Evolutionary conservation across 2,888 invertebrate species (phyloP), one percentile per base, ranked within the genome.

Genomic region (Parnassius smintheus): DNA sequence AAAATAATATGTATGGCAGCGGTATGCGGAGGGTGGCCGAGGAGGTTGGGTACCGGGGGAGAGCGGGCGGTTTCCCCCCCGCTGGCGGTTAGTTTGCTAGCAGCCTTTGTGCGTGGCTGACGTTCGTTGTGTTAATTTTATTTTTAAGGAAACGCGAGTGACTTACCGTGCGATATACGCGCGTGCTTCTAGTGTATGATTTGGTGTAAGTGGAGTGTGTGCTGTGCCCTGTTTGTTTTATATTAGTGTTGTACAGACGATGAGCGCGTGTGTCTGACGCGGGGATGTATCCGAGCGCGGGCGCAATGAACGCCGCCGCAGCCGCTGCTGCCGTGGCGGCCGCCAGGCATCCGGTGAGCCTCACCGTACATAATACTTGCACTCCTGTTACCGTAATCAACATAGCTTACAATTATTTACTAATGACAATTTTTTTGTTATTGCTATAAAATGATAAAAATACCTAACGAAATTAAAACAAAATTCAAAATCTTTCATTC

Each of bases 271-370:
- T 85, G 88, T 87, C 87, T 93, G 87, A 92, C 92, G 86, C 83
- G 86, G 93, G 93, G 91, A 96, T 96, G 96, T 96, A 96, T 94
- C 96, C 96, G 72, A 95, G 95, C 93, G 95, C 95, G 92, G 95
- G 95, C 93, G 92, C 92, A 68, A 96, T 96, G 94, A 96, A 96
- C 93, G 96, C 96, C 88, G 96, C 96, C 89, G 96, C 95, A 85
- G 96, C 95, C 84, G 96, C 96, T 82, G 96, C 96, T 83, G 96
- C 95, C 81, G 96, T 94, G 85, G 96, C 95, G 90, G 96, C 95
- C 91, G 96, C 96, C 71, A 94, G 96, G 92, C 96, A 96, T 94
- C 96, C 96, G 95, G 96, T 96, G 93, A 95, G 95, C 68, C 69
- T n/a, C 7, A 53, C 35, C 18, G 18, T 18, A 49, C 49, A 8